Conservation (phyloP, 2,113 vertebrate species). For the Cephalopterus ornatus region DNA sequence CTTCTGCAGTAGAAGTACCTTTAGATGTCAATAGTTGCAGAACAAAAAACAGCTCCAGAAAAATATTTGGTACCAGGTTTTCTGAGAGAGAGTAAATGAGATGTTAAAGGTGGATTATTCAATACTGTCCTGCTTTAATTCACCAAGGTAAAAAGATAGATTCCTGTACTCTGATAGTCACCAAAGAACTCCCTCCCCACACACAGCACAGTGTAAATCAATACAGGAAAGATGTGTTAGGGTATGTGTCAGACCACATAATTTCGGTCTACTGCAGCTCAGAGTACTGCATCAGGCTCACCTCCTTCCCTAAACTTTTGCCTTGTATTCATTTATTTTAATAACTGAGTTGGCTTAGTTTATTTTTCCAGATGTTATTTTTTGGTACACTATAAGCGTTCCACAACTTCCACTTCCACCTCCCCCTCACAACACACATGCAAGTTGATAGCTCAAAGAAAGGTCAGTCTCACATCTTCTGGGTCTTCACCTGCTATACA, state of each 20-base stretch:
- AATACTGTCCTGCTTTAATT: neutral
- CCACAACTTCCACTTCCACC: neutral
- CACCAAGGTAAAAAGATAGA: neutral
- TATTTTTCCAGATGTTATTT: neutral
- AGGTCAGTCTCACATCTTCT: neutral
- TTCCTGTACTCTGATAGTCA: neutral
- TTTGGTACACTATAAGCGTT: neutral
- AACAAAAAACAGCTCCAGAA: constrained; percentile 95
- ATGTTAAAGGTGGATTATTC: neutral
- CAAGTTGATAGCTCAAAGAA: neutral
- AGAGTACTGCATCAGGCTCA: neutral
- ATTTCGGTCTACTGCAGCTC: neutral
- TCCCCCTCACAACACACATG: neutral
- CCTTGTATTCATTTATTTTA: neutral
- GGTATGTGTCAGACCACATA: neutral
- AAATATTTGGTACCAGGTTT: constrained; percentile 94
- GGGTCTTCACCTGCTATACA: constrained; percentile 87
- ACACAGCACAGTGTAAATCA: neutral
- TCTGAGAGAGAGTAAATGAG: constrained; percentile 72
- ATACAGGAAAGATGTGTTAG: neutral
- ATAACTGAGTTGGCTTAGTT: neutral
- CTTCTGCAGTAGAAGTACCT: constrained; percentile 61
- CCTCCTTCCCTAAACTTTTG: neutral
- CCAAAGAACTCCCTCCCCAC: neutral
- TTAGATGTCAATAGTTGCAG: constrained; percentile 91